A percentile compares a stretch with the other conserved stretches of the same genome.
Conservation (phyloP, 2,888 invertebrate genomes). For the Acrobasis consociella region DNA sequence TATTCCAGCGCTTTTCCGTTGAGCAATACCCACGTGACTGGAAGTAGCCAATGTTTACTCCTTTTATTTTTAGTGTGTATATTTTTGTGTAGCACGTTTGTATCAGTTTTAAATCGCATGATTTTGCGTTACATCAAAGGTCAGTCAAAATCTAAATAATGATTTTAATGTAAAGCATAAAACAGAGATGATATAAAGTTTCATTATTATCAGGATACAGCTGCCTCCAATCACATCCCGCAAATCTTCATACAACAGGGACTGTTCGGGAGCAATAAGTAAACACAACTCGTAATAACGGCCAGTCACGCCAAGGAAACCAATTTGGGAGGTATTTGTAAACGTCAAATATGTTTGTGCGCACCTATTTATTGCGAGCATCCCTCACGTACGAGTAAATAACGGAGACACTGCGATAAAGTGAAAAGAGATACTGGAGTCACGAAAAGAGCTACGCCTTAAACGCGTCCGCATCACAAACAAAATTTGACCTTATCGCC, state of each 20-base stretch:
- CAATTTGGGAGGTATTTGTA: constrained; percentile 79
- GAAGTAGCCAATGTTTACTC: constrained; percentile 5
- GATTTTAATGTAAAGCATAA: neutral
- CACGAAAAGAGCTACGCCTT: constrained; percentile 57
- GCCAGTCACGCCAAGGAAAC: constrained; percentile 76
- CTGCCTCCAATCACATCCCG: constrained; percentile 24
- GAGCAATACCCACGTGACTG: constrained; percentile 36
- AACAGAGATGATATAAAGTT: neutral
- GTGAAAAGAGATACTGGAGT: constrained; percentile 79
- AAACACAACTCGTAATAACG: constrained; percentile 75
- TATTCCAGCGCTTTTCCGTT: constrained; percentile 25
- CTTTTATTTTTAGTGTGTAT: constrained; percentile 7
- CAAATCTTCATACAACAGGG: constrained; percentile 46
- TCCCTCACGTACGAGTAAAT: constrained; percentile 81
- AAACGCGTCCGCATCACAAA: constrained; percentile 45
- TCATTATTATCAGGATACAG: neutral
- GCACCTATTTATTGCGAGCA: constrained; percentile 80
- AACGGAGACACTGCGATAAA: constrained; percentile 80
- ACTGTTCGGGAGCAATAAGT: constrained; percentile 63
- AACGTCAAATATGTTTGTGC: constrained; percentile 81
- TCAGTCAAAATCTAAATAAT: neutral
- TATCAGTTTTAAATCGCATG: neutral
- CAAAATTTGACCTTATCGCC: constrained; percentile 50
- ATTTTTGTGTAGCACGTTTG: neutral
- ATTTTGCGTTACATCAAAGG: constrained; percentile 2